Percentiles rank a stretch among this genome's conserved stretches.
Evolutionary conservation across 2,797 vertebrate species (phyloP).

Genomic region (Cyclopterus lumpus): DNA sequence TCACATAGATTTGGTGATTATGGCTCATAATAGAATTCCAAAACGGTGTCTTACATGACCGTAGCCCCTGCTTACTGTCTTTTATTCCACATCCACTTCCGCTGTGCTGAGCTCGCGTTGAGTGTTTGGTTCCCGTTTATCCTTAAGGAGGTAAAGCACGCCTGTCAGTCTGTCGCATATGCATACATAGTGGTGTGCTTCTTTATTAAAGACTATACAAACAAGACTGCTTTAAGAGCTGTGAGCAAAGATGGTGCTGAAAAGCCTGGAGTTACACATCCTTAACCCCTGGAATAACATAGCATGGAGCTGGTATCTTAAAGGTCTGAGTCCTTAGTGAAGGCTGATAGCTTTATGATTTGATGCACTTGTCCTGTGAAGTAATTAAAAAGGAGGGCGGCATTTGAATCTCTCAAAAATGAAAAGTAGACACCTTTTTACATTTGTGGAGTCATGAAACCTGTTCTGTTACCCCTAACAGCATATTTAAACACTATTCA

Average conservation of each 20-base stretch:
- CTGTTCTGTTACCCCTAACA: background rate
- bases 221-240: slow-evolving; percentile 70
- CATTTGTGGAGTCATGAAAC: slow-evolving; percentile 14
- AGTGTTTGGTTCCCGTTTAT: slow-evolving; percentile 66
- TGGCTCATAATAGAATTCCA: slow-evolving; percentile 65
- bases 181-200: slow-evolving; percentile 88
- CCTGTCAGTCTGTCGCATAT: slow-evolving; percentile 79
- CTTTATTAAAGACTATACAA: slow-evolving; percentile 82
- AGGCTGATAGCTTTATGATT: slow-evolving; percentile 75
- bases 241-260: slow-evolving; percentile 60
- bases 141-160: slow-evolving; percentile 71
- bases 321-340: slow-evolving; percentile 67
- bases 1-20: slow-evolving; percentile 84
- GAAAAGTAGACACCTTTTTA: slow-evolving; percentile 33
- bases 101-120: slow-evolving; percentile 48
- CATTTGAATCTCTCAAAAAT: slow-evolving; percentile 36
- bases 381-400: slow-evolving; percentile 66
- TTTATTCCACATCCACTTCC: slow-evolving; percentile 62
- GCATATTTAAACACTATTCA: slow-evolving; percentile 25
- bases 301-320: slow-evolving; percentile 71
- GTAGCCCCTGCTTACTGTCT: slow-evolving; percentile 68
- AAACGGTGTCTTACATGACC: slow-evolving; percentile 48
- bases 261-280: slow-evolving; percentile 70
- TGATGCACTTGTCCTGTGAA: slow-evolving; percentile 68
- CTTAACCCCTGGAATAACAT: slow-evolving; percentile 76